Evolutionary conservation across 2,888 invertebrate genomes (phyloP).

Genomic region (Ptychoptera contaminata): DNA sequence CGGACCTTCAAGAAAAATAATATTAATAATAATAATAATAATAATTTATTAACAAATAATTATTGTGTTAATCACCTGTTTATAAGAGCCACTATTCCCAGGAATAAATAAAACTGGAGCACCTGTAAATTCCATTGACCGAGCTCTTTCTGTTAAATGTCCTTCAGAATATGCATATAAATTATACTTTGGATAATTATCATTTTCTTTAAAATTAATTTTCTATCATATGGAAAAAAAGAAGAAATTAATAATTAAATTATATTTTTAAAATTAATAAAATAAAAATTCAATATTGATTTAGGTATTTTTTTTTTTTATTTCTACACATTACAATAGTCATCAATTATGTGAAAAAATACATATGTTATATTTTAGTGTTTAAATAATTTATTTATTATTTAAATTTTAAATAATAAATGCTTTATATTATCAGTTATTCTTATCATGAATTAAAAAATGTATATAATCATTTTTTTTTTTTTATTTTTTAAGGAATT

Average conservation of each 20-base stretch:
- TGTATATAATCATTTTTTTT: background rate
- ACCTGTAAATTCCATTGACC: constrained; percentile 64
- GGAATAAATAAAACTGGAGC: constrained; percentile 90
- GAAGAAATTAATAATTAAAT: too few relatives aligned
- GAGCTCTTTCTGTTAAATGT: constrained; percentile 45
- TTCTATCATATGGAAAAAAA: constrained; percentile 34
- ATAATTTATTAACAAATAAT: background rate
- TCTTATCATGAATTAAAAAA: background rate
- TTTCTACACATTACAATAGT: constrained; percentile 15
- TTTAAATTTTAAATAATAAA: constrained; percentile 1
- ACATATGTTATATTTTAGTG: constrained; percentile 1
- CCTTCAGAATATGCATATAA: constrained; percentile 89
- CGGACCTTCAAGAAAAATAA: constrained; percentile 39
- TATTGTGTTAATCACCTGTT: constrained; percentile 43
- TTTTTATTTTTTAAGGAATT: too few relatives aligned
- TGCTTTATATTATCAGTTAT: background rate
- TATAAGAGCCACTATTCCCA: constrained; percentile 87
- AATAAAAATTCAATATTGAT: too few relatives aligned
- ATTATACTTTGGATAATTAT: constrained; percentile 60
- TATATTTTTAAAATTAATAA: background rate
- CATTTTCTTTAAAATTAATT: constrained; percentile 44
- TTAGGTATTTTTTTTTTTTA: too few relatives aligned
- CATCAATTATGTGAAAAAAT: constrained; percentile 4
- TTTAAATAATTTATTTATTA: background rate
- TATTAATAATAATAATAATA: constrained; percentile 13